phyloP scores from a whole-genome alignment of 1,140 invertebrate species.

The Dendrolimus punctatus region DNA sequence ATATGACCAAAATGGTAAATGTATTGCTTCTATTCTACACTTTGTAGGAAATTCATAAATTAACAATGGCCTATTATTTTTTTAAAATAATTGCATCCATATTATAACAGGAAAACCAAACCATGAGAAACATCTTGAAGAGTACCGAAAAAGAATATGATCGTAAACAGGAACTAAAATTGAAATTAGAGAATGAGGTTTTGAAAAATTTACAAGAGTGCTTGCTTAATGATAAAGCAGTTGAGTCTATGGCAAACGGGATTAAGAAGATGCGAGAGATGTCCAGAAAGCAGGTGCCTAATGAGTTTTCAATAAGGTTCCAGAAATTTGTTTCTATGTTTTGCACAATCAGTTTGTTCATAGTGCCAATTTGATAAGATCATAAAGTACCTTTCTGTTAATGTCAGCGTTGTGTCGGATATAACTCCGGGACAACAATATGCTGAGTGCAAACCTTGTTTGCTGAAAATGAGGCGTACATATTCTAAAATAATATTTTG shows the following conservation, averaged over 20 bases:
- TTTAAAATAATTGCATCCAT: background rate
- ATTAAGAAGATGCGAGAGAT: constrained; percentile 64
- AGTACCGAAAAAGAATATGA: constrained; percentile 70
- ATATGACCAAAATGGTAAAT: constrained; percentile 58
- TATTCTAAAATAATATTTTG: background rate
- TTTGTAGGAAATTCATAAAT: too few relatives aligned
- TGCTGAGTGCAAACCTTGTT: too few relatives aligned
- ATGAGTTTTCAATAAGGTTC: background rate
- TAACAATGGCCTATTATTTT: background rate
- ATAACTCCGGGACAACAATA: too few relatives aligned
- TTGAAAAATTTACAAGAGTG: constrained; percentile 78
- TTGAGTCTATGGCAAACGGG: constrained; percentile 61
- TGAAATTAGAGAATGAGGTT: constrained; percentile 76
- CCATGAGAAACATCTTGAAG: constrained; percentile 57
- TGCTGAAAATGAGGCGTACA: too few relatives aligned
- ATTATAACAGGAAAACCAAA: constrained; percentile 51
- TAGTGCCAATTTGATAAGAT: too few relatives aligned
- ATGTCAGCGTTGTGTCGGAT: too few relatives aligned
- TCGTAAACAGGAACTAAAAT: constrained; percentile 70
- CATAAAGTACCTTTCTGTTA: too few relatives aligned
- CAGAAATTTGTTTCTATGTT: too few relatives aligned
- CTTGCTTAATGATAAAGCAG: constrained; percentile 78
- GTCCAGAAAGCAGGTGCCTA: constrained; percentile 57
- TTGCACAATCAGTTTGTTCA: too few relatives aligned
- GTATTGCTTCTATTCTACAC: too few relatives aligned